These are phyloP conservation scores for Macrophya alboannulata DNA, from an alignment of 2,888 invertebrate genomes.

Conservation along the genomic window DNA sequence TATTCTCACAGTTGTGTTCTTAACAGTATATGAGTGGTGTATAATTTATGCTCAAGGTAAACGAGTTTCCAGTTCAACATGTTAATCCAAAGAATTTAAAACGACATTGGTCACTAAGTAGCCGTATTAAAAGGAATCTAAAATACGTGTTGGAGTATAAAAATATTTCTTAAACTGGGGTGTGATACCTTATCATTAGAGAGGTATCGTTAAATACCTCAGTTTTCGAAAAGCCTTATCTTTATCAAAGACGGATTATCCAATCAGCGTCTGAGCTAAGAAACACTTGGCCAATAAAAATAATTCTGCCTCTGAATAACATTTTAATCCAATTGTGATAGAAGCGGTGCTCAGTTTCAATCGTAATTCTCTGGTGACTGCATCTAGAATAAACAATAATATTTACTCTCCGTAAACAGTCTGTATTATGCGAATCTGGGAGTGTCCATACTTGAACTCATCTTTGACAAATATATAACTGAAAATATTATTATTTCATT, in stretches of 20 bases:
- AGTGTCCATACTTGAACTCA: background rate
- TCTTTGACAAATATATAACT: background rate
- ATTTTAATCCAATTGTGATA: conserved; percentile 33
- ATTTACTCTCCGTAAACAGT: background rate
- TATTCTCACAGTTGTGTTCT: conserved; percentile 1
- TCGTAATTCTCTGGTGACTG: background rate
- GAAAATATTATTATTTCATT: background rate
- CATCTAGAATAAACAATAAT: background rate
- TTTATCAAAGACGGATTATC: conserved; percentile 28
- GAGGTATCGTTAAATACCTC: conserved; percentile 4
- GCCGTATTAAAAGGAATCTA: background rate
- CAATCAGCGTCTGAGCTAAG: conserved; percentile 1
- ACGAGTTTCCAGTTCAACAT: conserved; percentile 26
- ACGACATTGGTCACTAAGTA: background rate
- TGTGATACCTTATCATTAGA: conserved; percentile 29
- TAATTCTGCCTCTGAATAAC: conserved; percentile 26
- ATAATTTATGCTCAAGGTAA: conserved; percentile 53
- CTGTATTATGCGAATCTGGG: background rate
- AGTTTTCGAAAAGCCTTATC: background rate
- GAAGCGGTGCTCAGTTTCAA: conserved; percentile 37
- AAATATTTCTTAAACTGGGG: background rate
- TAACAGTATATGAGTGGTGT: background rate
- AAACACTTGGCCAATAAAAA: conserved; percentile 42
- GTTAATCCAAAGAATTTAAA: conserved; percentile 30
- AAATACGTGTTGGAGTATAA: conserved; percentile 8